Evolutionary conservation across 2,888 invertebrate genomes (phyloP).

Genomic region (Ceraclea dissimilis): DNA sequence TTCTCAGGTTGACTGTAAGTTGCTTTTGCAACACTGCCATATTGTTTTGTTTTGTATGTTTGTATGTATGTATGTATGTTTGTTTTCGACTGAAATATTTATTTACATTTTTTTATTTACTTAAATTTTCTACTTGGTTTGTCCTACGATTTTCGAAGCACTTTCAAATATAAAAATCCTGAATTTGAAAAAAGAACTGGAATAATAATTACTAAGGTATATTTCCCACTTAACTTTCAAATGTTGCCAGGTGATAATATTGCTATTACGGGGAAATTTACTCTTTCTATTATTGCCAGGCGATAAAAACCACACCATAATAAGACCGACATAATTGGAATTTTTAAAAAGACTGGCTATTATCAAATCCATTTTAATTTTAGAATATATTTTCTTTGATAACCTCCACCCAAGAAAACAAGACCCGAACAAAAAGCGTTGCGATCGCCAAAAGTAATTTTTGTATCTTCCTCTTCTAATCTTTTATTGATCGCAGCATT

Average conservation of each 20-base stretch:
- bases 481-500: too few relatives aligned
- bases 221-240: background rate
- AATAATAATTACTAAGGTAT: background rate
- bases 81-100: background rate
- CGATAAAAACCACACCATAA: background rate
- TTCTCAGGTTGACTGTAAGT: too few relatives aligned
- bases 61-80: too few relatives aligned
- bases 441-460: too few relatives aligned
- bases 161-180: background rate
- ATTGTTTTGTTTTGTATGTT: too few relatives aligned
- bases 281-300: background rate
- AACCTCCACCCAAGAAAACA: too few relatives aligned
- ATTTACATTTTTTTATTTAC: background rate
- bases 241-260: conserved; percentile 2
- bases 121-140: too few relatives aligned
- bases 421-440: too few relatives aligned
- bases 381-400: too few relatives aligned
- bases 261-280: background rate
- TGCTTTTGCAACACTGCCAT: too few relatives aligned
- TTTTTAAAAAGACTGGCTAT: background rate
- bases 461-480: too few relatives aligned
- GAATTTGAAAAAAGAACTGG: background rate
- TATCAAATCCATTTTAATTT: too few relatives aligned
- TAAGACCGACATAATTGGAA: background rate
- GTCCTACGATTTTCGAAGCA: background rate